Conservation (phyloP, 2,888 invertebrate species). For the Drosophila peninsularis region DNA sequence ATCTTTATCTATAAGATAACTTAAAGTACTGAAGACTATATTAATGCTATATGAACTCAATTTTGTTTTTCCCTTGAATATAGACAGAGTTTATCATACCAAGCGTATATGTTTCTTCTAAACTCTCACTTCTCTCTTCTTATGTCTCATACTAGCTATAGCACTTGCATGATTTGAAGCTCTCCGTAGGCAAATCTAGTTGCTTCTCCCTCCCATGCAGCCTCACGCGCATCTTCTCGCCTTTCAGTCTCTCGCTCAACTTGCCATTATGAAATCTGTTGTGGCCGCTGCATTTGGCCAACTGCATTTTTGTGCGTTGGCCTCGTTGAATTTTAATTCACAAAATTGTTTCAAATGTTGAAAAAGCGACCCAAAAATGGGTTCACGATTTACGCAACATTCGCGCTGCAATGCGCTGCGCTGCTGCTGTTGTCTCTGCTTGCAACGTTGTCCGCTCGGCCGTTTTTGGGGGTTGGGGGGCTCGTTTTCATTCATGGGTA, state of each 20-base stretch:
- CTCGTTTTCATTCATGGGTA: slow-evolving; percentile 19
- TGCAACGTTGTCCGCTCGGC: slow-evolving; percentile 20
- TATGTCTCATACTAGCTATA: too few relatives aligned
- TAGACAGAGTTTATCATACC: too few relatives aligned
- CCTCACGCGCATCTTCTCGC: background rate
- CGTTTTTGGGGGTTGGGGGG: background rate
- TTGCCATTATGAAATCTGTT: slow-evolving; percentile 54
- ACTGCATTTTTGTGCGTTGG: slow-evolving; percentile 64
- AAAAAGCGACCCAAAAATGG: slow-evolving; percentile 40
- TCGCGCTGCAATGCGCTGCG: slow-evolving; percentile 25
- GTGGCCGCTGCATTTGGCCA: slow-evolving; percentile 5
- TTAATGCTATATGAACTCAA: too few relatives aligned
- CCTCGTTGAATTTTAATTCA: slow-evolving; percentile 74
- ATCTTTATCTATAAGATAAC: too few relatives aligned
- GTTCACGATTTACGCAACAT: slow-evolving; percentile 52
- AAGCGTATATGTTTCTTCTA: too few relatives aligned
- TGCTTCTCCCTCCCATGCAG: too few relatives aligned
- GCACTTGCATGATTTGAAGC: background rate
- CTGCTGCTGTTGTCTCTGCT: slow-evolving; percentile 18
- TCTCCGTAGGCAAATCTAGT: background rate
- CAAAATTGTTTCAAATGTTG: slow-evolving; percentile 60
- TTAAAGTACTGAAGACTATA: too few relatives aligned
- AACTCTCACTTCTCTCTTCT: too few relatives aligned
- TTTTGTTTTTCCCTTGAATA: too few relatives aligned
- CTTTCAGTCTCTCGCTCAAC: background rate